Base-by-base conservation (phyloP, 2,113 vertebrate species). In the Pangasianodon gigas region DNA sequence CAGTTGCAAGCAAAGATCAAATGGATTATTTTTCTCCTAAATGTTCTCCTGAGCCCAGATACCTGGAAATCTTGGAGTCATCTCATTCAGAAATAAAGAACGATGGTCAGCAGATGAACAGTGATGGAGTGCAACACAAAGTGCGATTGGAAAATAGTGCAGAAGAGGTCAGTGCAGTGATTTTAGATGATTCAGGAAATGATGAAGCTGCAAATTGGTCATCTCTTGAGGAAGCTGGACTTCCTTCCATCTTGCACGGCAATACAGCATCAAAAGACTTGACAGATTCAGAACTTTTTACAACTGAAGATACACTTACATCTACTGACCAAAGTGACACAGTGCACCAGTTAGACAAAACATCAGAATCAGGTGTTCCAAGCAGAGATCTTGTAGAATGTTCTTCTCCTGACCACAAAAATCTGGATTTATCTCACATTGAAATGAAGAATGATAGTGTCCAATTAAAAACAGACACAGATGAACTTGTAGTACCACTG, bases 231-330 rank as follows among this genome's bases (percentile, higher is more conserved):
- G 91, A 91, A 79, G 67, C 87, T 88, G 89, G 60, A 82, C 84
- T 91, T 93, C 83, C 81, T 91, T n/a, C 13, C 44, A 65, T 37
- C 74, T 85, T 87, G 46, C 69, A 37, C 14, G 46, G 32, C 41
- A 67, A 6, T 44, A 56, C 58, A 16, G 51, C 56, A 56, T 80
- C 81, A 84, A 74, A 81, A 24, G 51, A 87, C 6, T 52, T 24
- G 6, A n/a, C 19, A 84, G 58, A 54, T 46, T 81, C 44, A 81
- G 58, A 90, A 10, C 85, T 41, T 91, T 62, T 54, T 52, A 19
- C 29, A 37, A 18, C 77, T 52, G 18, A 56, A 82, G 80, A 82
- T 54, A 19, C 2, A 54, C 51, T 32, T 54, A 37, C 52, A 37
- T 82, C 29, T 56, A 54, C 51, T 56, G 80, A 54, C 16, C 80